phyloP scores from a whole-genome alignment of 2,797 vertebrate species.

The Sebastes vulpes region DNA sequence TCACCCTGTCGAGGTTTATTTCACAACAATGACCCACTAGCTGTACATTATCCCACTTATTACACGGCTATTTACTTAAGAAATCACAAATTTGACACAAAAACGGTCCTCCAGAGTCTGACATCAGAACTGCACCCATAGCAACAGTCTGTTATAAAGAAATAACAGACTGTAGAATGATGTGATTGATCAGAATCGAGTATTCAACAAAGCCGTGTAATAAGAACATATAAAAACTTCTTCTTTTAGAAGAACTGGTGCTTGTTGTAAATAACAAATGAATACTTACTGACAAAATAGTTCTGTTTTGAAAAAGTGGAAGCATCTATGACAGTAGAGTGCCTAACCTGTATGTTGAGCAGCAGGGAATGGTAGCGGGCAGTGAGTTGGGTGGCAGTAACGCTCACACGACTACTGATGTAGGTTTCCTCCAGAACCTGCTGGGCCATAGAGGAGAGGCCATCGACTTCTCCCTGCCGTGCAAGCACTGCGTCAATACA shows the following conservation, averaged over 20 bases:
- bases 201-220: too few relatives aligned
- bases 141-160: too few relatives aligned
- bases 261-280: background rate
- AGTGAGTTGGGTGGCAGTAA: conserved; percentile 91
- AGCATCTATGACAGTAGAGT: background rate
- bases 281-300: background rate
- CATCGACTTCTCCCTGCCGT: conserved; percentile 93
- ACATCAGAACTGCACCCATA: too few relatives aligned
- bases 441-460: conserved; percentile 91
- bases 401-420: conserved; percentile 88
- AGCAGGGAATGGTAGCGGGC: conserved; percentile 93
- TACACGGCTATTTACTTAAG: too few relatives aligned
- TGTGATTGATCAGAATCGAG: too few relatives aligned
- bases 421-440: conserved; percentile 93
- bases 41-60: too few relatives aligned
- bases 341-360: conserved; percentile 86
- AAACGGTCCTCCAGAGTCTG: too few relatives aligned
- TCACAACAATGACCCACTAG: too few relatives aligned
- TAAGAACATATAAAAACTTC: background rate
- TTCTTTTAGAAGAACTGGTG: background rate
- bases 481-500: conserved; percentile 89
- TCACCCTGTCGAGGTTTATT: too few relatives aligned
- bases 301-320: background rate
- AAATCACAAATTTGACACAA: too few relatives aligned
- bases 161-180: too few relatives aligned